Base-by-base conservation (phyloP, 2,797 vertebrate species). In the Falco cherrug region DNA sequence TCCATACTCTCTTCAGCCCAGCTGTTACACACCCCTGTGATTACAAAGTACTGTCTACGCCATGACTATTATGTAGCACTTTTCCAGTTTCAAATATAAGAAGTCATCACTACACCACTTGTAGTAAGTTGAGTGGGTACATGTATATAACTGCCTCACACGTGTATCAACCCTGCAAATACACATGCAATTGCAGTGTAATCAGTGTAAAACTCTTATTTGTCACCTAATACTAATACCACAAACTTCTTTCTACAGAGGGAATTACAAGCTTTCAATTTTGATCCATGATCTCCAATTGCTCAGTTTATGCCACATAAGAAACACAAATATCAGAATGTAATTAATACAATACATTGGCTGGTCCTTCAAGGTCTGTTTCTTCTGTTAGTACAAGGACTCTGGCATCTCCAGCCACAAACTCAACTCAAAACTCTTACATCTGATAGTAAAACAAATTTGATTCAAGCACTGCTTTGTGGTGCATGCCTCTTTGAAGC, bases 401-500 rank as follows among this genome's bases (percentile, higher is more conserved):
- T 24, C 25, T 2, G 2, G 43, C 5, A 4, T 5, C 10, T 53
- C 59, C 87, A 87, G 69, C 74, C 65, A 48, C 61, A 70, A 71
- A 48, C 31, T 41, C 50, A 61, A 57, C 61, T 41, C 67, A 59
- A 35, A 92, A 41, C 25, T 39, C 56, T 65, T 1, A 53, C 3
- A 37, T 48, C 25, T 56, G 48, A 64, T 18, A 68, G 56, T 3
- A 4, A 67, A 60, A 12, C 0, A 0, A 4, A 60, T 37, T 28
- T 89, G 51, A 79, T 12, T 29, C 21, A 68, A 91, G 63, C n/a
- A 37, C 50, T 57, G 35, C 81, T 71, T 64, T 87, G 50, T 37
- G 24, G 48, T 21, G 9, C 18, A 19, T 0, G 0, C 18, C 35
- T n/a, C 67, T 59, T 6, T 33, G 48, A 91, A 87, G 16, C 41